Base-by-base conservation (phyloP, 2,797 vertebrate genomes). In the Alosa sapidissima region DNA sequence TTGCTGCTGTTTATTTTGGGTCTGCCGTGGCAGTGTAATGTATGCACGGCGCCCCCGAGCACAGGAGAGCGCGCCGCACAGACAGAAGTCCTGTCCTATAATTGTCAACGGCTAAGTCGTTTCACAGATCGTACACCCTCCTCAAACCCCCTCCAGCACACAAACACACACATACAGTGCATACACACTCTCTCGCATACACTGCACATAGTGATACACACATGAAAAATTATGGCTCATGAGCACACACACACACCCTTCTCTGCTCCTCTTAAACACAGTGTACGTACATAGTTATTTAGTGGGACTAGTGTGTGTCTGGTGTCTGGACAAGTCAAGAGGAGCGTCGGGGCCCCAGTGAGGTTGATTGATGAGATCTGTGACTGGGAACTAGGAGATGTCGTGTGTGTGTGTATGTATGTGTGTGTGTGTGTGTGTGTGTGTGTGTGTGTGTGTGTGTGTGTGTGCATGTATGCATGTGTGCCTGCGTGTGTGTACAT, bases 1-100 rank as follows among this genome's bases (percentile, higher is more conserved):
- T 91, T 89, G 87, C 85, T 81, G 24, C 48, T 89, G 91, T 93
- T 94, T 94, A 91, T 92, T 94, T 94, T 93, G 90, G 89, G 91
- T 91, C 88, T 87, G 41, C 87, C 49, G 85, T 90, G 90, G 88
- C 86, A 89, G 87, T 88, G 88, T 90, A 92, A 93, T 91, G 89
- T 91, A 92, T 90, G 91, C 90, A 91, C 83, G 65, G 81, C 48
- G 82, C 87, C 85, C 54, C 86, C 88, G 62, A 83, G 3, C 16
- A 85, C 85, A 85, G 41, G 62, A 48, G 86, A 84, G 60, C 55
- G 85, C 28, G 81, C 36, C 60, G 84, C 88, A 87, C 81, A 90
- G 85, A 89, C 83, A 89, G 81, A 81, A 28, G 83, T 90, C 88
- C 82, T 83, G 88, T 89, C 86, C 86, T 87, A 85, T 87, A 87